Percentiles rank a stretch among this genome's conserved stretches.
phyloP scores from a whole-genome alignment of 2,113 vertebrate species.

The Phodopus roborovskii region DNA sequence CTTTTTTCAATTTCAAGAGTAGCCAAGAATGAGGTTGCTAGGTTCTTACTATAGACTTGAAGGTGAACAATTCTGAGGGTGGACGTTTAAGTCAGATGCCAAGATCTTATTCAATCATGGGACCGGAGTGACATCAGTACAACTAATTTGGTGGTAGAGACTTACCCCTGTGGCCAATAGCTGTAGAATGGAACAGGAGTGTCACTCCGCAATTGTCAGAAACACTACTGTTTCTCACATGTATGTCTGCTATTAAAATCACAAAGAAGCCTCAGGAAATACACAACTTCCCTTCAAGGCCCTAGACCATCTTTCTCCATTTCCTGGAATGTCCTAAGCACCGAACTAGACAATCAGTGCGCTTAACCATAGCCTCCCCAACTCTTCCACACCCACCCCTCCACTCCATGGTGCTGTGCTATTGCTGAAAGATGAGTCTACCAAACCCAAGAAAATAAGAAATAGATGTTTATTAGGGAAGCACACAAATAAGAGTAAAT shows the following conservation, averaged over 20 bases:
- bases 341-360: background rate
- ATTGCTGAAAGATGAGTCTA: background rate
- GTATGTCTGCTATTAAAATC: background rate
- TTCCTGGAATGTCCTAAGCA: background rate
- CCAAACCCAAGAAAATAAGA: too few species aligned
- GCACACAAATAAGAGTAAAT: too few species aligned
- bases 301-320: background rate
- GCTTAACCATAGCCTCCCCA: background rate
- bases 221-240: background rate
- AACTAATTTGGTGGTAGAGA: background rate
- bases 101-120: background rate
- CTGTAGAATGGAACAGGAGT: background rate
- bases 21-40: background rate
- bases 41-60: background rate
- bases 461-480: too few species aligned
- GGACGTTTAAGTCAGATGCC: background rate
- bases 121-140: background rate
- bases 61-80: background rate
- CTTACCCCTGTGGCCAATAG: background rate
- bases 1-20: slow-evolving; percentile 24
- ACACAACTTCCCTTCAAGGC: background rate
- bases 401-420: too few species aligned
- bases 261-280: background rate
- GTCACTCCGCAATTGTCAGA: background rate
- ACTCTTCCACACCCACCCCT: background rate